These are phyloP conservation scores for Drosophila cognata DNA, from an alignment of 2,888 invertebrate species.

Conservation along the genomic window DNA sequence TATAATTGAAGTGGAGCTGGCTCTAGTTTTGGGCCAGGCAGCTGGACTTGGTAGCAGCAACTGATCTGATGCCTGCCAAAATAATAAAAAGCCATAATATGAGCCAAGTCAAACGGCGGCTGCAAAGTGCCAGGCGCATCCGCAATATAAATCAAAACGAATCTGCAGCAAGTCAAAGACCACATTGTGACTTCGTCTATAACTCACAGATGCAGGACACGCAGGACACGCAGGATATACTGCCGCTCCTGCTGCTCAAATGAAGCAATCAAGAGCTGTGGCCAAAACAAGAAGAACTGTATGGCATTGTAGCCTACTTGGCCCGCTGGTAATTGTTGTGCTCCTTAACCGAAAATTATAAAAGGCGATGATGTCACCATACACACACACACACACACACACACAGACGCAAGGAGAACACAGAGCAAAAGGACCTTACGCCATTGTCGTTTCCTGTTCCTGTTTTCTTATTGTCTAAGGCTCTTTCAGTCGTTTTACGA, in stretches of 20 bases:
- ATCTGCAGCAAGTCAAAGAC: conserved; percentile 19
- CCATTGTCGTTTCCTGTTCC: conserved; percentile 80
- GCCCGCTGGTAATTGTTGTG: conserved; percentile 69
- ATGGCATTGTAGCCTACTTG: conserved; percentile 32
- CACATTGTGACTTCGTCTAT: conserved; percentile 48
- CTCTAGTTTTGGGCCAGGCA: conserved; percentile 11
- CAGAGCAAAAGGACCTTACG: conserved; percentile 25
- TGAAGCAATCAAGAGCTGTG: conserved; percentile 66
- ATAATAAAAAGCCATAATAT: conserved; percentile 47
- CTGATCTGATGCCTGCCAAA: conserved; percentile 31
- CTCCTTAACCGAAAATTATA: conserved; percentile 63
- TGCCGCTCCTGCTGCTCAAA: conserved; percentile 36
- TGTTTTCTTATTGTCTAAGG: conserved; percentile 65
- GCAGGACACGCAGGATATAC: conserved; percentile 26
- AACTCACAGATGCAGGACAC: conserved; percentile 47
- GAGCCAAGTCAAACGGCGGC: conserved; percentile 48
- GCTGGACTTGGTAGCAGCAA: conserved; percentile 25
- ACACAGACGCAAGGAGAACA: not conserved
- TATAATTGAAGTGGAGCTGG: conserved; percentile 25
- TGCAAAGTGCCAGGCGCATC: conserved; percentile 74
- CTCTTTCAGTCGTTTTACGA: conserved; percentile 68
- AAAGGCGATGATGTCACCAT: conserved; percentile 77
- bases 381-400: conserved; percentile 29
- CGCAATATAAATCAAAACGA: conserved; percentile 82
- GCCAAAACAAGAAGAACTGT: conserved; percentile 20